A percentile compares a stretch with the other conserved stretches of the same genome.
Evolutionary conservation across 2,797 vertebrate genomes (phyloP).

Genomic region (Hemibagrus guttatus): DNA sequence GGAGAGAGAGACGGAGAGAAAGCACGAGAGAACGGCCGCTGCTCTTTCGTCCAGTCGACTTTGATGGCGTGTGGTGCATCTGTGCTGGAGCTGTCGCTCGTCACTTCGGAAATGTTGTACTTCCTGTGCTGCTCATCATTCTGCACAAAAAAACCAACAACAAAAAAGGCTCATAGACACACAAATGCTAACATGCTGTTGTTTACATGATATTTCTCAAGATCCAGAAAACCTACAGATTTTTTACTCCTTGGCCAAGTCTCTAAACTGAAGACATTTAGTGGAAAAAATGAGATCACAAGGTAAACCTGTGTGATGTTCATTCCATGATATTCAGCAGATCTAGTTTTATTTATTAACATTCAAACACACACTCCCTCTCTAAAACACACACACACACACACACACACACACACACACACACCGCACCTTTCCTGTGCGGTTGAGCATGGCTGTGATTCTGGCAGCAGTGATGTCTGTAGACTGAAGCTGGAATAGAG

Average conservation of each 20-base stretch:
- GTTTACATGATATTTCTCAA: neutral
- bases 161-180: neutral
- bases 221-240: neutral
- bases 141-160: slow-evolving; percentile 60
- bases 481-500: slow-evolving; percentile 65
- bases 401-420: neutral
- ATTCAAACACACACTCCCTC: neutral
- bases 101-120: slow-evolving; percentile 65
- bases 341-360: neutral
- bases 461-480: slow-evolving; percentile 62
- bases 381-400: neutral
- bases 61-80: slow-evolving; percentile 59
- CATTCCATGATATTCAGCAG: neutral
- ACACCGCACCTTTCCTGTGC: slow-evolving; percentile 69
- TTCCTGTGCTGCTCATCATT: slow-evolving; percentile 66
- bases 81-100: slow-evolving; percentile 65
- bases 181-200: neutral
- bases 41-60: slow-evolving; percentile 44
- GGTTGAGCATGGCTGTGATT: slow-evolving; percentile 71
- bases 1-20: slow-evolving; percentile 22
- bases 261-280: neutral
- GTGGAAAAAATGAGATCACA: neutral
- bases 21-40: slow-evolving; percentile 32
- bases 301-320: neutral
- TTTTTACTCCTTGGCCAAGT: neutral